Percentiles rank a stretch among this genome's conserved stretches.
Conservation (phyloP, 1,140 invertebrate species). For the Battus philenor region DNA sequence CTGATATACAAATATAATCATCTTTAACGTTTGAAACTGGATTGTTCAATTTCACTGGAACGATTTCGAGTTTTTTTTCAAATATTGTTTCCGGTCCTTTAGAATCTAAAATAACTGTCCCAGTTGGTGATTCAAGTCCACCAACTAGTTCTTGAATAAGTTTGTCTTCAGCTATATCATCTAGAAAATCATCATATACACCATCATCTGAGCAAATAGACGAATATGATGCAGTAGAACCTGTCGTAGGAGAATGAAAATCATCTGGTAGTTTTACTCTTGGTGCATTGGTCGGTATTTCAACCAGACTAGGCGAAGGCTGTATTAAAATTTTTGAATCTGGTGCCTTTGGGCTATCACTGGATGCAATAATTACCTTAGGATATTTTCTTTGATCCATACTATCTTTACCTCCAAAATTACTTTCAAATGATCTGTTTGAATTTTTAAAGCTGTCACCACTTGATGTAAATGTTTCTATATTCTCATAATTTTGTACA, state of each 20-base stretch:
- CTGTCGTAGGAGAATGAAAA: constrained; percentile 51
- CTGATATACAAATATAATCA: constrained; percentile 53
- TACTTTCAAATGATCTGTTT: constrained; percentile 41
- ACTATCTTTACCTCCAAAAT: constrained; percentile 21
- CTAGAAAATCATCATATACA: constrained; percentile 48
- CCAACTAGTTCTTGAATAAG: constrained; percentile 63
- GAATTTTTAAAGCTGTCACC: constrained; percentile 19
- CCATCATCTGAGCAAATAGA: constrained; percentile 62
- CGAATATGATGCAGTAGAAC: constrained; percentile 59
- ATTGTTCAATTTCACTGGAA: constrained; percentile 57
- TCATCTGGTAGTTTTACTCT: constrained; percentile 59
- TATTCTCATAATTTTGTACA: constrained; percentile 57
- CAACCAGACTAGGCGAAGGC: constrained; percentile 43
- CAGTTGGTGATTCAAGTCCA: constrained; percentile 57
- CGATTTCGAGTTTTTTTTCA: constrained; percentile 66
- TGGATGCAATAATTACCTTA: constrained; percentile 61
- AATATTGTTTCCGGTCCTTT: constrained; percentile 69
- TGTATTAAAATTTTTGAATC: constrained; percentile 58
- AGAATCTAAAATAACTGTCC: constrained; percentile 59
- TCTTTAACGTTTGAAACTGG: constrained; percentile 46
- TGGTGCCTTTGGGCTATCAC: constrained; percentile 30
- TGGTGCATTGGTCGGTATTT: constrained; percentile 44
- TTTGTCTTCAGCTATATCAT: constrained; percentile 51
- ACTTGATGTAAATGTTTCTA: constrained; percentile 39
- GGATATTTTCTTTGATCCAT: constrained; percentile 42